Base-by-base conservation (phyloP, 2,888 invertebrate genomes). In the Drosophila dives region DNA sequence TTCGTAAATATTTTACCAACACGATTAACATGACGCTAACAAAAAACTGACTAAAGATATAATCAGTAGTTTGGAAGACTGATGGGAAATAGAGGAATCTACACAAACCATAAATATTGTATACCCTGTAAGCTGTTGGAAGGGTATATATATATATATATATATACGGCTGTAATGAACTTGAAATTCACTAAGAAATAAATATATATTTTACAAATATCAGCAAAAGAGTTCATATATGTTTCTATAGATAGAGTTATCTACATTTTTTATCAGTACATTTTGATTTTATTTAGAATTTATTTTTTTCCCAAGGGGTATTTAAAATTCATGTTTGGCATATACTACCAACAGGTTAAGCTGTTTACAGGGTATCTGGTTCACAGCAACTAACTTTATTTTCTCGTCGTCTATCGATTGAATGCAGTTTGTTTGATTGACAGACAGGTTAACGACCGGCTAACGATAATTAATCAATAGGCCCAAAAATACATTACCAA, bases 371-470 rank as follows among this genome's bases (percentile, higher is more conserved):
- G 11, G 32, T 38, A 62, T 33, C 2, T 2, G 0, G 1, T 4
- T 23, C 8, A 45, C 1, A 20, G 8, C 20, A 45, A n/a, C 12
- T 6, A 5, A 23, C 2, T 17, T 38, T 38, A 11, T 23, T 54
- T 26, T 23, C 1, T 5, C 11, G 29, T 3, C 29, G 36, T 20
- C 23, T 56, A 68, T 69, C 49, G 69, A 60, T 69, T 68, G 17
- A n/a, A 29, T 12, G 48, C 48, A 51, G 4, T 20, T 58, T 36
- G 32, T 51, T 56, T 70, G 62, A 51, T 55, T 42, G 61, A 33
- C 62, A 45, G 42, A 6, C 36, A 36, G 70, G 70, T 70, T 29
- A 62, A 62, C 6, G 70, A 70, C 45, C 70, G 34, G 45, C 51
- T 26, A 7, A 23, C 45, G 15, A 36, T 2, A 32, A 54, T 61